A percentile compares a stretch with the other conserved stretches of the same genome.
Evolutionary conservation across 53 echinoderm and acorn worm genomes (phyloP).

Genomic region (Hippasteria phrygiana): DNA sequence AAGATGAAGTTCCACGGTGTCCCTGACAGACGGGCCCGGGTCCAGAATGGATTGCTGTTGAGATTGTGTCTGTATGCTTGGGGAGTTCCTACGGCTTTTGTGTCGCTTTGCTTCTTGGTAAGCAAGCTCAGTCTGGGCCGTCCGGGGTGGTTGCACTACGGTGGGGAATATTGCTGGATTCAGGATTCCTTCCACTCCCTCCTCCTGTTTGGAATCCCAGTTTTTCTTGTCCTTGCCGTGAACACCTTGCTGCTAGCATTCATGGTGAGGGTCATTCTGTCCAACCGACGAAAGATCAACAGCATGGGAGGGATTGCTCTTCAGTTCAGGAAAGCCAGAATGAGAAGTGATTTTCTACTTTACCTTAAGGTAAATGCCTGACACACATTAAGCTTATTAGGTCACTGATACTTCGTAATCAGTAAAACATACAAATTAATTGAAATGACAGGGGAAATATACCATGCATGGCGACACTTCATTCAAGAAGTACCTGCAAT

Average conservation of each 20-base stretch:
- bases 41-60: background rate
- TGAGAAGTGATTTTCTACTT: constrained; percentile 42
- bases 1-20: background rate
- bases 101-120: constrained; percentile 51
- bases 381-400: too few relatives aligned
- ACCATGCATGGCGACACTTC: too few relatives aligned
- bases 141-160: constrained; percentile 12
- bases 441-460: too few relatives aligned
- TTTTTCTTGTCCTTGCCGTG: constrained; percentile 44
- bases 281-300: too few relatives aligned
- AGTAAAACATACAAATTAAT: too few relatives aligned
- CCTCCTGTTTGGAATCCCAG: constrained; percentile 65
- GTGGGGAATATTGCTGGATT: constrained; percentile 33
- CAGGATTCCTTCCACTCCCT: constrained; percentile 13
- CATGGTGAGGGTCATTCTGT: constrained; percentile 37
- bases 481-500: too few relatives aligned
- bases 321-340: constrained; percentile 28
- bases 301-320: constrained; percentile 25
- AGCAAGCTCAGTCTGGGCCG: constrained; percentile 28
- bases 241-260: constrained; percentile 45
- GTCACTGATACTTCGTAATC: too few relatives aligned
- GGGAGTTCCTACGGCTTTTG: constrained; percentile 66
- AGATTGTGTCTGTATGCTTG: constrained; percentile 58
- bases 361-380: constrained; percentile 49
- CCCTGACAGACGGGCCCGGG: background rate